phyloP scores from a whole-genome alignment of 2,113 vertebrate species.

The Catagonus wagneri region DNA sequence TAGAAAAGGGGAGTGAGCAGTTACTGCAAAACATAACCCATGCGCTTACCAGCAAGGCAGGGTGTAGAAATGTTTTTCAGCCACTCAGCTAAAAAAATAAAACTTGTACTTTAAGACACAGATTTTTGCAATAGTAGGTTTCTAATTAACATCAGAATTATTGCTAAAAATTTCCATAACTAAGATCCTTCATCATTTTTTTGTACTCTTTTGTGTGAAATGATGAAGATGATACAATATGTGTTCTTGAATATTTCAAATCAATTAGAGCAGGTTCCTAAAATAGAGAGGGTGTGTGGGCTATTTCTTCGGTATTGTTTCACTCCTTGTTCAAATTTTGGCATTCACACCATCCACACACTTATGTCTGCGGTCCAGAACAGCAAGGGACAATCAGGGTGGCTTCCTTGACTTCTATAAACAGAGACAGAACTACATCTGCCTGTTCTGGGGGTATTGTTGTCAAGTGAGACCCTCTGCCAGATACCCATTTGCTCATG shows the following conservation, averaged over 20 bases:
- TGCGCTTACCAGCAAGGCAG: background rate
- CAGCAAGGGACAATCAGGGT: background rate
- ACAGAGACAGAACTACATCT: background rate
- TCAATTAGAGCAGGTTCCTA: slow-evolving; percentile 38
- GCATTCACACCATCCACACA: background rate
- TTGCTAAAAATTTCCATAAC: slow-evolving; percentile 52
- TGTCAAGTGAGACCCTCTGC: background rate
- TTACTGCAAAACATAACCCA: background rate
- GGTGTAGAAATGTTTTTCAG: slow-evolving; percentile 23
- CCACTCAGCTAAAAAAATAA: slow-evolving; percentile 25
- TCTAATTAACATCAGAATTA: slow-evolving; percentile 60
- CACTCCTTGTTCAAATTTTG: slow-evolving; percentile 19
- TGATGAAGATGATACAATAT: slow-evolving; percentile 20
- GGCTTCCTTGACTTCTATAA: background rate
- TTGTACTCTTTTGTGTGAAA: background rate
- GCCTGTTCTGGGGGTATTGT: background rate
- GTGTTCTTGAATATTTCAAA: slow-evolving; percentile 50
- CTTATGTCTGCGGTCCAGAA: background rate
- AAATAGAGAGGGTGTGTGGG: slow-evolving; percentile 47
- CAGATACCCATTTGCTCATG: background rate
- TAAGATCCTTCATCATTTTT: slow-evolving; percentile 42
- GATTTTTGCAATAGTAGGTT: slow-evolving; percentile 39
- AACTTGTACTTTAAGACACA: slow-evolving; percentile 4
- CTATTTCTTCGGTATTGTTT: slow-evolving; percentile 4
- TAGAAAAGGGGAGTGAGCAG: background rate